These are phyloP conservation scores for Caenorhabditis doughertyi DNA, from an alignment of 2,888 invertebrate genomes.

Conservation along the genomic window DNA sequence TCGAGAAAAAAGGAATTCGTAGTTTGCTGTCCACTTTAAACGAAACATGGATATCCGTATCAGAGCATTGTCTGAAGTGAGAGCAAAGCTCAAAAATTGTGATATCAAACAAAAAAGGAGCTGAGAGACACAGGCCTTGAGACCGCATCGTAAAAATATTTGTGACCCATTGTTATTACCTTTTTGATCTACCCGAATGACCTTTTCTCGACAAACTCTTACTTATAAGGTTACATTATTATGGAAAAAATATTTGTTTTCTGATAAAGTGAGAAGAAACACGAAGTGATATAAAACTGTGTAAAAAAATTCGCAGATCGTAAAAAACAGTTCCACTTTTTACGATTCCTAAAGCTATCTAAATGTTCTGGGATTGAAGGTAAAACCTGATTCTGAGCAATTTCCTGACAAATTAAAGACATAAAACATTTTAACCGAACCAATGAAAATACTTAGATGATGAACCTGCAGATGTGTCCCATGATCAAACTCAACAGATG, in stretches of 20 bases:
- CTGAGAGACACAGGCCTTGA: background rate
- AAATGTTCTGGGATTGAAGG: background rate
- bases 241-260: too few relatives aligned
- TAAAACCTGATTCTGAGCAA: background rate
- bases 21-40: conserved; percentile 38
- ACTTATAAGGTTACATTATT: background rate
- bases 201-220: background rate
- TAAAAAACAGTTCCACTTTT: conserved; percentile 25
- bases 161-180: conserved; percentile 36
- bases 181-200: conserved; percentile 43
- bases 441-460: background rate
- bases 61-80: conserved; percentile 40
- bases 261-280: background rate
- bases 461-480: background rate
- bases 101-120: background rate
- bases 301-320: conserved; percentile 24
- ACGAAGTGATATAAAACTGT: background rate
- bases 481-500: background rate
- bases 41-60: conserved; percentile 47
- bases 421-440: background rate
- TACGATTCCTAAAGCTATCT: background rate
- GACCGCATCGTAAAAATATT: conserved; percentile 32
- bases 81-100: conserved; percentile 40
- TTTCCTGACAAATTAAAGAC: background rate
- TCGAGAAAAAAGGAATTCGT: conserved; percentile 13